Evolutionary conservation across 2,888 invertebrate genomes (phyloP), one percentile per base, ranked within the genome.

Genomic region (Abscondita cerata): DNA sequence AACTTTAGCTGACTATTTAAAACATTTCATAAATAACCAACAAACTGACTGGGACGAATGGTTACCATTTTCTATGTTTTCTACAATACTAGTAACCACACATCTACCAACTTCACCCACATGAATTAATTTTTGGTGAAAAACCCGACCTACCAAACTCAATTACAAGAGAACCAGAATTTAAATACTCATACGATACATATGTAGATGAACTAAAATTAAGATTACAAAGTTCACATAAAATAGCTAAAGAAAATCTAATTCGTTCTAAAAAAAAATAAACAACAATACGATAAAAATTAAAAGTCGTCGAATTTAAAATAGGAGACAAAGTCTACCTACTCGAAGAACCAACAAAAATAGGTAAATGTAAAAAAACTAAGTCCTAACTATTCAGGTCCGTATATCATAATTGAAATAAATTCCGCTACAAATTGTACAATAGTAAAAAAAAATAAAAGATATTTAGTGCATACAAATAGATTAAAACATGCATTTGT

Each of bases 21-120:
- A 36, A n/a, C 70, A 74, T 50, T 75, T 68, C 48, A 71, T 75
- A 0, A 70, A 70, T 8, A 9, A 54, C 13, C 58, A 70, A n/a
- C 68, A 36, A 36, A n/a, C 36, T 13, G 12, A 36, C 12, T 36
- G 36, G 36, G 36, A 36, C 11, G 36, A 36, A 36, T 9, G 11
- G n/a, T 36, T 36, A 36, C 11, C 11, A 9, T 6, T 36, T 13
- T 11, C 36, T 3, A 36, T 13, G 56, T 71, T 73, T 46, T 65
- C 67, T 73, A 73, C 51, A 72, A 73, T 33, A 69, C 70, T 1
- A 66, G 69, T 4, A 63, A 68, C 0, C 75, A 77, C 58, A 61
- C 64, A 13, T 59, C 70, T 2, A 75, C 73, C 1, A 67, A 67
- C 11, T 74, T 61, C 38, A 68, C 71, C 74, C 74, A n/a, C 71